Base-by-base conservation (phyloP, 2,797 vertebrate genomes). In the Nannoperca australis region DNA sequence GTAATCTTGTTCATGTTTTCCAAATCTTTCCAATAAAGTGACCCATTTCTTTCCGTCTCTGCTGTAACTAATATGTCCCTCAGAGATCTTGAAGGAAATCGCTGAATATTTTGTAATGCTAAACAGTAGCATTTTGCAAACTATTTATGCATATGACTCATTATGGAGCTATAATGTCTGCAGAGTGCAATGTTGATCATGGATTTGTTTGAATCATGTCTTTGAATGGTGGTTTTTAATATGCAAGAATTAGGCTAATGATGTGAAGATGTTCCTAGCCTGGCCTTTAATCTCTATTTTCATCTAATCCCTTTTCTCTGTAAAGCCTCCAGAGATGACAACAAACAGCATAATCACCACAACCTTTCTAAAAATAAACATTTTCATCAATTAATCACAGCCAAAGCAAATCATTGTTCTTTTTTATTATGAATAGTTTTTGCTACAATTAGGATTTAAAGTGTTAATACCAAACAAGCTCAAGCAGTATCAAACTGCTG, bases 401-500 rank as follows among this genome's bases (percentile, higher is more conserved):
- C 50, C 24, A 5, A 70, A 69, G 36, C 45, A 82, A 84, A 17
- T 20, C 14, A 54, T 70, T 36, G 22, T 63, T 83, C 71, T 73
- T 30, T 18, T 93, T 92, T 91, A 92, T 92, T 89, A 84, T 79
- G 76, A 82, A 86, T 70, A 83, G 60, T 76, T 82, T 79, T 78
- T 55, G 65, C 51, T 82, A 83, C 76, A 84, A 58, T 71, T 59
- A 69, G 38, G 81, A 85, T 71, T 76, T 70, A 59, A 73, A 76
- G 36, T 76, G 71, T 85, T 74, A 72, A 70, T 70, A 79, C 75
- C 75, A 85, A 84, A 88, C 70, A 74, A 81, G 68, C 78, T 83
- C 50, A 27, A 66, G 84, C 91, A 93, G 93, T 94, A 81, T 95
- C 93, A 94, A 95, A 94, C 94, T 90, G 92, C 92, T 79, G 65